Evolutionary conservation across 1,140 invertebrate genomes (phyloP), one percentile per base, ranked within the genome.

Genomic region (Pseudomyrmex pallidus): DNA sequence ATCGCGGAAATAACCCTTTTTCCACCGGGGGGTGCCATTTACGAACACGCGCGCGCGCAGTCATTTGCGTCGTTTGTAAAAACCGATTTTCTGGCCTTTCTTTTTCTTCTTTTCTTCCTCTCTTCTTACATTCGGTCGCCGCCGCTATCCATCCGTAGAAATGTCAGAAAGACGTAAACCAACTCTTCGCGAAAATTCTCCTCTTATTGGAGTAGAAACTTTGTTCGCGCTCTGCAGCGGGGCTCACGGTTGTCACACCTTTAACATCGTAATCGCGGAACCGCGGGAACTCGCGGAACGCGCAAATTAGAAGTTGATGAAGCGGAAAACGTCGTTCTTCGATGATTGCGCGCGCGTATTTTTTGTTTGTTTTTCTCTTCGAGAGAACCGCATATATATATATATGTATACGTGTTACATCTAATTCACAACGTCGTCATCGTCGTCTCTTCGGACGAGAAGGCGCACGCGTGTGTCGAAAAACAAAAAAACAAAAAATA

Each of bases 1-100:
- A 87, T 87, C 86, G 85, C 59, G 44, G 25, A 72, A 84, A 80
- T 87, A 87, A 73, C 61, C 54, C 56, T 80, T 84, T 80, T 87
- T 87, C 52, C 61, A 48, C n/a, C 35, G 35, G 0, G 35, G 10
- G 20, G 7, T 62, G 46, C 59, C 59, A 63, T 87, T 77, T 72
- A 80, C 13, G 44, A 74, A 35, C 35, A 5, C 35, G 35, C 35
- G 35, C 35, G 35, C 35, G 66, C 52, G 54, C 8, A 68, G 67
- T 57, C 73, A 66, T 87, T 83, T 73, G 56, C 72, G 52, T 66
- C 66, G 67, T 74, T 68, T 61, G 61, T 87, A 88, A 88, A 77
- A 83, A 76, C 62, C 52, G 48, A 61, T 57, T 50, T 59, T 77
- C 74, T n/a, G 2, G 4, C 15, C 1, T 5, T 3, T 20, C 35